phyloP scores from a whole-genome alignment of 2,888 invertebrate genomes.

The Sphecodes monilicornis region DNA sequence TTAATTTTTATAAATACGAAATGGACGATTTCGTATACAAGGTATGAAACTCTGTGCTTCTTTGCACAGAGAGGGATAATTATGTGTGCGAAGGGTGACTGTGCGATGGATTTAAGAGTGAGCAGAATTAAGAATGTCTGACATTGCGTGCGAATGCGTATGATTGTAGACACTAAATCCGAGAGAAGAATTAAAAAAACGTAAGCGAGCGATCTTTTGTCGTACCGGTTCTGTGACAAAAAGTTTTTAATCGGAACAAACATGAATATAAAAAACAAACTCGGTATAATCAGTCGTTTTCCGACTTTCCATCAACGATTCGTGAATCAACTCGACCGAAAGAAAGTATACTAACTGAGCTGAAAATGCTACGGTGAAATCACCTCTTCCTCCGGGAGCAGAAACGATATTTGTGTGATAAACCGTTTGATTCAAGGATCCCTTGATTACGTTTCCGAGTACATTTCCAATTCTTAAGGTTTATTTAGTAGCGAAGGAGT shows the following conservation, averaged over 20 bases:
- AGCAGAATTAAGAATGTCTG: conserved; percentile 14
- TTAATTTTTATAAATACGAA: not conserved
- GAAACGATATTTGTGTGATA: conserved; percentile 46
- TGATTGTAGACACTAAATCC: conserved; percentile 34
- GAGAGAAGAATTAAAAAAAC: conserved; percentile 10
- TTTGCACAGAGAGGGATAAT: conserved; percentile 35
- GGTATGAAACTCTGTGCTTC: conserved; percentile 32
- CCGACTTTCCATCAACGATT: conserved; percentile 12
- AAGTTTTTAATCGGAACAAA: not conserved
- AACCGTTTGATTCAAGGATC: conserved; percentile 54
- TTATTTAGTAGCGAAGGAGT: conserved; percentile 48
- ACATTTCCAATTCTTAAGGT: conserved; percentile 63
- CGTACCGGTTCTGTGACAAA: not conserved
- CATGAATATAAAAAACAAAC: not conserved
- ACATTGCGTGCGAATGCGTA: conserved; percentile 18
- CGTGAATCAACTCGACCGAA: not conserved
- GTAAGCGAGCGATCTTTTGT: conserved; percentile 50
- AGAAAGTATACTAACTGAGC: not conserved
- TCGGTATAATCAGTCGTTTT: not conserved
- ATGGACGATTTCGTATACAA: conserved; percentile 9
- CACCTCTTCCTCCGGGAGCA: not conserved
- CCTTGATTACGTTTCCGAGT: conserved; percentile 60
- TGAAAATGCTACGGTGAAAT: not conserved
- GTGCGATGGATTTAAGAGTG: conserved; percentile 4
- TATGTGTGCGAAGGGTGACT: conserved; percentile 11